These are phyloP conservation scores for Harpalus rufipes DNA, from an alignment of 2,888 invertebrate species.

Conservation along the genomic window DNA sequence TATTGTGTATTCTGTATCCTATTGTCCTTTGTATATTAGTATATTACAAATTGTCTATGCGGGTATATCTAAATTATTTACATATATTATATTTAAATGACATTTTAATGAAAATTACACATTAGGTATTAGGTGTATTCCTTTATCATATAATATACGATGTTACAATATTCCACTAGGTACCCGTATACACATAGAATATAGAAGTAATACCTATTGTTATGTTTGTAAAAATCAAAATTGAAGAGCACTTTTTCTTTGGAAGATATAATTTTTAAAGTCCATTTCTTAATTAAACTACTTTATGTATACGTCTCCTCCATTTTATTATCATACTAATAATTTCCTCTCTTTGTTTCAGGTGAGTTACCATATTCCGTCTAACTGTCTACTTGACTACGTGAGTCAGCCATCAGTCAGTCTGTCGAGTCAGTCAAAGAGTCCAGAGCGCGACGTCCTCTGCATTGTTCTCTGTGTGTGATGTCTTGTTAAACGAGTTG, in stretches of 20 bases:
- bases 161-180: too few relatives aligned
- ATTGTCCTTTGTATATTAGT: constrained; percentile 7
- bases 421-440: neutral
- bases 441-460: neutral
- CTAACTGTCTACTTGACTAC: neutral
- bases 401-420: neutral
- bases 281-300: too few relatives aligned
- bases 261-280: too few relatives aligned
- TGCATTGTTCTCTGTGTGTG: neutral
- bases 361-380: constrained; percentile 18
- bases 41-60: constrained; percentile 17
- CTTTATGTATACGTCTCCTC: too few relatives aligned
- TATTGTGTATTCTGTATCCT: neutral
- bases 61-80: constrained; percentile 39
- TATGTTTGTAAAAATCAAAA: too few relatives aligned
- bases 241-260: too few relatives aligned
- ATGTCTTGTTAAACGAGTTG: constrained; percentile 9
- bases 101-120: constrained; percentile 43
- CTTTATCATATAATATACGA: too few relatives aligned
- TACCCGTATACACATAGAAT: too few relatives aligned
- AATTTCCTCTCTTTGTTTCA: constrained; percentile 16
- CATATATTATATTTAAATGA: constrained; percentile 42
- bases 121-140: neutral
- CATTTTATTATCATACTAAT: neutral
- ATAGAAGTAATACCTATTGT: too few relatives aligned